A percentile compares a stretch with the other conserved stretches of the same genome.
phyloP scores from a whole-genome alignment of 2,888 invertebrate species.

The Trissonchulus sp. region DNA sequence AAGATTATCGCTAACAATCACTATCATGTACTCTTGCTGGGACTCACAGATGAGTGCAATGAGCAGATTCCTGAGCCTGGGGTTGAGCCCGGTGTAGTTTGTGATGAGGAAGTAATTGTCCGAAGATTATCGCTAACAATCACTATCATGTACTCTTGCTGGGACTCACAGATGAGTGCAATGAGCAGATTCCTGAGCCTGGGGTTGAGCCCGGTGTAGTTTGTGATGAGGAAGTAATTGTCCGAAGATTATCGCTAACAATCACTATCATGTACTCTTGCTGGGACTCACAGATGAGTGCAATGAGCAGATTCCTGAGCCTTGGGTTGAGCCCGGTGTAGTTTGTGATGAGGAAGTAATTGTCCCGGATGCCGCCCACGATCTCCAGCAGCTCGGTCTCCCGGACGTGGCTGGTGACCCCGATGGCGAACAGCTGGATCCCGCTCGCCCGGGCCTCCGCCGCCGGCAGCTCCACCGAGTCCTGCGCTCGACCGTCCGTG shows the following conservation, averaged over 20 bases:
- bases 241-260: too few species aligned
- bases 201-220: slow-evolving; percentile 50
- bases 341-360: slow-evolving; percentile 50
- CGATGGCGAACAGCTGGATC: slow-evolving; percentile 25
- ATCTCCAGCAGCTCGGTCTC: slow-evolving; percentile 22
- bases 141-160: too few species aligned
- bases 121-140: too few species aligned
- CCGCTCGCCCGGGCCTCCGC: slow-evolving; percentile 16
- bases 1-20: too few species aligned
- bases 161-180: slow-evolving; percentile 9
- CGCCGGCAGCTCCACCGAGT: slow-evolving; percentile 14
- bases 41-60: slow-evolving; percentile 9
- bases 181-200: slow-evolving; percentile 46
- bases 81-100: slow-evolving; percentile 50
- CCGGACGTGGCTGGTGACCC: slow-evolving; percentile 25
- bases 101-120: slow-evolving; percentile 50
- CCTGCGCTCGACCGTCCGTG: slow-evolving; percentile 27
- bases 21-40: too few species aligned
- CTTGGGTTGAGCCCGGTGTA: slow-evolving; percentile 51
- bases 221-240: slow-evolving; percentile 50
- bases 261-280: too few species aligned
- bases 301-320: slow-evolving; percentile 45
- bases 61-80: slow-evolving; percentile 47
- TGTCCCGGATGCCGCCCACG: slow-evolving; percentile 25
- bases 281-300: slow-evolving; percentile 26